Percentiles rank a stretch among this genome's conserved stretches.
Conservation (phyloP, 2,113 vertebrate genomes). For the Tor tambroides region DNA sequence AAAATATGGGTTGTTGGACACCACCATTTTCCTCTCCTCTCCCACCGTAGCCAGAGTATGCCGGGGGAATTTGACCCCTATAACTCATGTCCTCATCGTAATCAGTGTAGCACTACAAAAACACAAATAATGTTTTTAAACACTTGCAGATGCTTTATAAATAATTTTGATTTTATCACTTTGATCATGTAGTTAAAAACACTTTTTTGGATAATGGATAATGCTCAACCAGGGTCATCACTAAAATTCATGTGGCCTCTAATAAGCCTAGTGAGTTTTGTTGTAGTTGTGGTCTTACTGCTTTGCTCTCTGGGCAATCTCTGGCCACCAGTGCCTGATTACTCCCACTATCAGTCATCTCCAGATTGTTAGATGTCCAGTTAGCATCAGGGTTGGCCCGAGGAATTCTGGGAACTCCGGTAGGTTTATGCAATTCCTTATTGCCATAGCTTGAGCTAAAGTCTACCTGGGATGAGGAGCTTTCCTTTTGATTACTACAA, state of each 20-base stretch:
- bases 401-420: conserved; percentile 68
- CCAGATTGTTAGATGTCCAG: conserved; percentile 63
- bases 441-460: not conserved
- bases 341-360: conserved; percentile 61
- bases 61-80: not conserved
- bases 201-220: not conserved
- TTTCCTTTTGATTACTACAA: conserved; percentile 61
- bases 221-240: not conserved
- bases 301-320: conserved; percentile 35
- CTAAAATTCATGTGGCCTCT: not conserved
- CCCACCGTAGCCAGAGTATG: not conserved
- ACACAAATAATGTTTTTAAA: not conserved
- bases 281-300: conserved; percentile 48
- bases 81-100: not conserved
- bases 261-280: not conserved
- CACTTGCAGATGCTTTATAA: not conserved
- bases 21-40: not conserved
- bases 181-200: no score
- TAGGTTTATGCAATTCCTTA: conserved; percentile 44
- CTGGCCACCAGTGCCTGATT: conserved; percentile 55
- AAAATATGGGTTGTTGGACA: conserved; percentile 39
- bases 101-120: not conserved
- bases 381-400: conserved; percentile 62
- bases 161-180: not conserved
- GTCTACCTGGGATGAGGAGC: not conserved